phyloP scores from a whole-genome alignment of 2,888 invertebrate genomes.

The Parnassius smintheus region DNA sequence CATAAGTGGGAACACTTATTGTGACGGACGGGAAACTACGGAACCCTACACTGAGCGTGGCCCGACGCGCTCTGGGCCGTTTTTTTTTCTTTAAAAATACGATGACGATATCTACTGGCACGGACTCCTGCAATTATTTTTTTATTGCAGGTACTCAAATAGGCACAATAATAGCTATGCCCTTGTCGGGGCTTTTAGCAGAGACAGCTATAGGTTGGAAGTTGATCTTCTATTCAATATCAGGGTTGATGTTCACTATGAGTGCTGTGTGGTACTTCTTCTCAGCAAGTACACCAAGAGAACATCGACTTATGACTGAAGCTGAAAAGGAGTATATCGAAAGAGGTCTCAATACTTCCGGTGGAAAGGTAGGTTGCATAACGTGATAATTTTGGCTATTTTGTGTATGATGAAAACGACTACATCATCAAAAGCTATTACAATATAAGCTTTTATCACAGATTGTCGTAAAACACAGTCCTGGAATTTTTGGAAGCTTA shows the following conservation, averaged over 20 bases:
- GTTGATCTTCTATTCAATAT: conserved; percentile 84
- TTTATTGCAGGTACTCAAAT: conserved; percentile 80
- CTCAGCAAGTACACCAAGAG: conserved; percentile 81
- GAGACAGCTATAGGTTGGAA: conserved; percentile 83
- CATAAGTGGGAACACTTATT: too few species aligned
- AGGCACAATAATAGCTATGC: conserved; percentile 85
- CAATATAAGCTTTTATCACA: too few species aligned
- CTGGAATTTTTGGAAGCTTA: too few species aligned
- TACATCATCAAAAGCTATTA: too few species aligned
- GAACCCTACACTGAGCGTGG: too few species aligned
- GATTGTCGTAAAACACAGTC: too few species aligned
- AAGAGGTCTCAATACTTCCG: conserved; percentile 61
- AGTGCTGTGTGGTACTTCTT: conserved; percentile 76
- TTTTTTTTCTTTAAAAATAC: too few species aligned
- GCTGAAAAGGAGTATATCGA: conserved; percentile 82
- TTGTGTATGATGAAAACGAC: too few species aligned
- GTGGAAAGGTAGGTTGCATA: conserved; percentile 23
- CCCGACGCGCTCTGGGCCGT: too few species aligned
- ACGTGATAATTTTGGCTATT: too few species aligned
- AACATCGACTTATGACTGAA: conserved; percentile 77
- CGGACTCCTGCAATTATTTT: neutral
- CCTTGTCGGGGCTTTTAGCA: conserved; percentile 84
- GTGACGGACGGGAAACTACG: too few species aligned
- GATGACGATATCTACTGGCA: neutral
- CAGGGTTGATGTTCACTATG: conserved; percentile 77